Evolutionary conservation across 2,113 vertebrate genomes (phyloP).

Genomic region (Misgurnus mizolepis): DNA sequence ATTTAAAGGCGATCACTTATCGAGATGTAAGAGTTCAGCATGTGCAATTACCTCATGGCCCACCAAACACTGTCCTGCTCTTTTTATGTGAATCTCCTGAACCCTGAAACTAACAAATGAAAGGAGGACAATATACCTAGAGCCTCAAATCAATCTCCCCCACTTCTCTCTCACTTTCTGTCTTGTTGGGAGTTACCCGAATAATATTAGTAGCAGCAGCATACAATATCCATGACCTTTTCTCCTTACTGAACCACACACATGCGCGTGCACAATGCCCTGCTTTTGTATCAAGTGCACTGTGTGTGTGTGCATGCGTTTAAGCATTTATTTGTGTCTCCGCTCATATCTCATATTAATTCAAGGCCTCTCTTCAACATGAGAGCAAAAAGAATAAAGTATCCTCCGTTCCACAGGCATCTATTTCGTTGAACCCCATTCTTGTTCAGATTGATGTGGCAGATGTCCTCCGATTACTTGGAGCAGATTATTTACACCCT

Average conservation of each 20-base stretch:
- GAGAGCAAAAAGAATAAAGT: conserved; percentile 37
- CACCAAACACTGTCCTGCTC: conserved; percentile 78
- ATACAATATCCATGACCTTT: background rate
- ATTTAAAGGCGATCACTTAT: conserved; percentile 59
- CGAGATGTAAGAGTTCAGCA: conserved; percentile 80
- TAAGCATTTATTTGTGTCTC: conserved; percentile 8
- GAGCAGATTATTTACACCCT: conserved; percentile 25
- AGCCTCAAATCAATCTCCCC: conserved; percentile 78
- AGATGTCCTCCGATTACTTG: conserved; percentile 15
- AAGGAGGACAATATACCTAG: conserved; percentile 81
- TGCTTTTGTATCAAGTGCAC: conserved; percentile 52
- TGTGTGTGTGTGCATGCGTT: conserved; percentile 54
- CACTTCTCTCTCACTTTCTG: background rate
- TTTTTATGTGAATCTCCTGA: conserved; percentile 88
- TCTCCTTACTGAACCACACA: background rate
- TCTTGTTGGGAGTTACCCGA: conserved; percentile 15
- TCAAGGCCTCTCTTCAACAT: conserved; percentile 36
- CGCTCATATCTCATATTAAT: conserved; percentile 36
- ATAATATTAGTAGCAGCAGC: conserved; percentile 17
- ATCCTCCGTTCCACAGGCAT: background rate
- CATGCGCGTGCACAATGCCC: background rate
- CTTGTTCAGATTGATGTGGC: conserved; percentile 21
- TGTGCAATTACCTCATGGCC: conserved; percentile 71
- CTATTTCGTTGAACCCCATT: conserved; percentile 11
- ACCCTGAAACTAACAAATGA: conserved; percentile 91